Percentiles rank a stretch among this genome's conserved stretches.
phyloP scores from a whole-genome alignment of 2,113 vertebrate genomes.

The Lamprotornis superbus region DNA sequence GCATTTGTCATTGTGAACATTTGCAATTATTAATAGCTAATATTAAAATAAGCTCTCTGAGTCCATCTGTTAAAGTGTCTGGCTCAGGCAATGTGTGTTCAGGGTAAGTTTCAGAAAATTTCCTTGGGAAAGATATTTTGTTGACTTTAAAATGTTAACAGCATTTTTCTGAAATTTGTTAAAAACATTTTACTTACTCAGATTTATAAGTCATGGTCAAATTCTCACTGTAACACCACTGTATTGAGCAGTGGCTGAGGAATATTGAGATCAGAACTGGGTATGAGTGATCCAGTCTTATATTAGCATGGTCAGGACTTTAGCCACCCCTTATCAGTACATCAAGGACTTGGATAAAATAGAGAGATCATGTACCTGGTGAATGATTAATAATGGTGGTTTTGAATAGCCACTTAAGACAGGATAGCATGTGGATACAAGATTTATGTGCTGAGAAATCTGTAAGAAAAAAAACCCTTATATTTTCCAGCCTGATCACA shows the following conservation, averaged over 20 bases:
- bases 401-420: background rate
- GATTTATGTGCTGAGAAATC: background rate
- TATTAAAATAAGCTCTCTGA: background rate
- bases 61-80: constrained; percentile 31
- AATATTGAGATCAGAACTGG: background rate
- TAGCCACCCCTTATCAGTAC: background rate
- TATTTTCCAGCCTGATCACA: background rate
- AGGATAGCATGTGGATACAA: background rate
- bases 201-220: background rate
- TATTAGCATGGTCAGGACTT: background rate
- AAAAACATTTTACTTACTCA: background rate
- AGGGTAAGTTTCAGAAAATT: background rate
- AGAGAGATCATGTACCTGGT: background rate
- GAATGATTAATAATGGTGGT: background rate
- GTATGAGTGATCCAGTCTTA: background rate
- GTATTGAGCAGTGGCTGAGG: background rate
- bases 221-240: background rate
- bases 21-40: constrained; percentile 33
- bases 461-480: background rate
- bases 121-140: background rate
- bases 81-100: background rate
- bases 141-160: background rate
- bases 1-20: constrained; percentile 35
- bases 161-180: background rate
- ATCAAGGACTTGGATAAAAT: background rate